A percentile compares a stretch with the other conserved stretches of the same genome.
phyloP scores from a whole-genome alignment of 2,113 vertebrate genomes.

The Diadophis punctatus region DNA sequence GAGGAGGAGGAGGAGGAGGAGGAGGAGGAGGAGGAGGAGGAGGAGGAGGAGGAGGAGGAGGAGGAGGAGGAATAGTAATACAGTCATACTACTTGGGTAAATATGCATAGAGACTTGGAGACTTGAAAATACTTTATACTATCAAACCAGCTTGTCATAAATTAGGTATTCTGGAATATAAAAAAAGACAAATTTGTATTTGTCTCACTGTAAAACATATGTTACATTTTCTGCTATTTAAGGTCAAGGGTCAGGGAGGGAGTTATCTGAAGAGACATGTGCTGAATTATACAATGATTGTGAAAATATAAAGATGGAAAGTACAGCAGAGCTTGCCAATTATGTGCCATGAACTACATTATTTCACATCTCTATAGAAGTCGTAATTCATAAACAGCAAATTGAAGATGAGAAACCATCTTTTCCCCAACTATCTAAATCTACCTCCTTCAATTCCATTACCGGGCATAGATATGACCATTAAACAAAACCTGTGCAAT shows the following conservation, averaged over 20 bases:
- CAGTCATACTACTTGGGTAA: not conserved
- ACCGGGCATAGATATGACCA: not conserved
- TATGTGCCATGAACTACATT: slow-evolving; percentile 50
- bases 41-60: too few relatives aligned
- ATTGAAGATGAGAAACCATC: slow-evolving; percentile 33
- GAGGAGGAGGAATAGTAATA: not conserved
- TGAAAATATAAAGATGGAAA: slow-evolving; percentile 73
- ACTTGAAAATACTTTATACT: slow-evolving; percentile 44
- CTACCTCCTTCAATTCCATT: slow-evolving; percentile 25
- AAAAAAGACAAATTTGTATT: slow-evolving; percentile 65
- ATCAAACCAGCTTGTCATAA: slow-evolving; percentile 47
- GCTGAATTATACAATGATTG: slow-evolving; percentile 65
- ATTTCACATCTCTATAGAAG: slow-evolving; percentile 36
- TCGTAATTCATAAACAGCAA: slow-evolving; percentile 43
- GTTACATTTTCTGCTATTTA: slow-evolving; percentile 71
- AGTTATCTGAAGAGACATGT: slow-evolving; percentile 66
- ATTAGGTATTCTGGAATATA: slow-evolving; percentile 64
- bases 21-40: too few relatives aligned
- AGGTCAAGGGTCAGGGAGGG: slow-evolving; percentile 68
- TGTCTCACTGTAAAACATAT: slow-evolving; percentile 73
- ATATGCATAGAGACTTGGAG: slow-evolving; percentile 22
- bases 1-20: too few relatives aligned
- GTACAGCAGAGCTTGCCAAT: slow-evolving; percentile 57
- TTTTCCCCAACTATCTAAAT: slow-evolving; percentile 14
- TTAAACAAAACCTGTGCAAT: slow-evolving; percentile 7